Evolutionary conservation across 2,888 invertebrate species (phyloP).

Genomic region (Drosophila nr. medialis): DNA sequence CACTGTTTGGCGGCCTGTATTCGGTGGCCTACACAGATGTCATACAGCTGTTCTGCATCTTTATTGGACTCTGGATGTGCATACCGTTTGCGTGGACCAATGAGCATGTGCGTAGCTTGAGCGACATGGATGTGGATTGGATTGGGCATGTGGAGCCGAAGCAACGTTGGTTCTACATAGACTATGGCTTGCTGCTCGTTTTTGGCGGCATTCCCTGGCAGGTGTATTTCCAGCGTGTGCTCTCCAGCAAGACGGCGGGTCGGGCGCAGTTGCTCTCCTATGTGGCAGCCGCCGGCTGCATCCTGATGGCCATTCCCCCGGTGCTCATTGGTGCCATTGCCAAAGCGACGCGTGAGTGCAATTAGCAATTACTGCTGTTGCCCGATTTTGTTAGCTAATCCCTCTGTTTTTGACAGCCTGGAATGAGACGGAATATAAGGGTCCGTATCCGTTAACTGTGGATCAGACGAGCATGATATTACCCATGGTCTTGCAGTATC

Average conservation of each 20-base stretch:
- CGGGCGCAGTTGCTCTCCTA: conserved; percentile 97
- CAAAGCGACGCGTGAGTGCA: conserved; percentile 93
- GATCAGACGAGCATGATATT: conserved; percentile 96
- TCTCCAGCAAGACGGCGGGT: conserved; percentile 97
- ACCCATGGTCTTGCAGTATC: conserved; percentile 97
- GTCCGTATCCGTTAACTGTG: conserved; percentile 90
- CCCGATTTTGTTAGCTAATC: neutral
- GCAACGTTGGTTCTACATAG: conserved; percentile 93
- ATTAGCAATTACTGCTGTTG: no score
- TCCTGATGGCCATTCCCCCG: conserved; percentile 98
- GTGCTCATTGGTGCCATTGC: conserved; percentile 99
- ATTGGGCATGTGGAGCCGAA: conserved; percentile 91
- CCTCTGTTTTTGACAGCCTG: conserved; percentile 88
- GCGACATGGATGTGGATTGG: conserved; percentile 95
- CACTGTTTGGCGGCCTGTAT: conserved; percentile 98
- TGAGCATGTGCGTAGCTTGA: conserved; percentile 92
- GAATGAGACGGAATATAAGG: conserved; percentile 96
- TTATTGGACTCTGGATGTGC: conserved; percentile 99
- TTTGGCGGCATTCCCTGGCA: conserved; percentile 99
- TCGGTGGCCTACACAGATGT: conserved; percentile 99
- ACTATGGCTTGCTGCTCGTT: conserved; percentile 94
- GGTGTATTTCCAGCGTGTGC: conserved; percentile 98
- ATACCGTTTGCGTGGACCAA: conserved; percentile 97
- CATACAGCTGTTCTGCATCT: conserved; percentile 98
- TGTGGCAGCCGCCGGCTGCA: conserved; percentile 97